Evolutionary conservation across 2,113 vertebrate genomes (phyloP).

Genomic region (Scomber colias): DNA sequence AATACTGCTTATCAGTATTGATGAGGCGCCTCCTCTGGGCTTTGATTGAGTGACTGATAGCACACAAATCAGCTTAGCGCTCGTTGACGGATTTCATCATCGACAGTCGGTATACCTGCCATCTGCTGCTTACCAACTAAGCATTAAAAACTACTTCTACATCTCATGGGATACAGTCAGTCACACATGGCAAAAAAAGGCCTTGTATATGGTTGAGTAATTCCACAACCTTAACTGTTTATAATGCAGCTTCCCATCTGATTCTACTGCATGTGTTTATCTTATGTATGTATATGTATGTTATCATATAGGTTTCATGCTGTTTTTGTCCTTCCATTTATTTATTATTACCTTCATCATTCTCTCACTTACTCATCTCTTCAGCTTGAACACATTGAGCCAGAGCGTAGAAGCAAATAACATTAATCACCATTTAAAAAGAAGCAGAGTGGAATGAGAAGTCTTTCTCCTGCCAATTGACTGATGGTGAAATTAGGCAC

Average conservation of each 20-base stretch:
- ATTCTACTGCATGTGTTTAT: conserved; percentile 11
- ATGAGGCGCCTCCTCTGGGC: conserved; percentile 33
- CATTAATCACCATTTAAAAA: not conserved
- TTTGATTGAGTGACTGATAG: conserved; percentile 46
- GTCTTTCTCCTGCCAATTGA: conserved; percentile 9
- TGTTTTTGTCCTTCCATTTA: conserved; percentile 13
- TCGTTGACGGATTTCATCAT: conserved; percentile 19
- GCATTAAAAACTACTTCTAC: not conserved
- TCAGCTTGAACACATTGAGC: not conserved
- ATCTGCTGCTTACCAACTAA: conserved; percentile 10
- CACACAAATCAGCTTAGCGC: conserved; percentile 38
- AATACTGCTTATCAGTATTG: conserved; percentile 42
- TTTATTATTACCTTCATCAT: not conserved
- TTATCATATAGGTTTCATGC: conserved; percentile 26
- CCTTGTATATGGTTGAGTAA: not conserved
- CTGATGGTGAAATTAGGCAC: conserved; percentile 34
- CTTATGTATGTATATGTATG: not conserved
- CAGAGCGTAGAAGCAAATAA: not conserved
- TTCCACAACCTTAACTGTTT: not conserved
- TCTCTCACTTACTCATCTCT: not conserved
- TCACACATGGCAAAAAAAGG: not conserved
- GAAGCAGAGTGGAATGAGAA: not conserved
- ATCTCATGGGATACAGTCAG: too few species aligned
- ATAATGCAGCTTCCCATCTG: not conserved
- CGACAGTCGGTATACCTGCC: conserved; percentile 7